Conservation (phyloP, 2,113 vertebrate species). For the Macaca mulatta region DNA sequence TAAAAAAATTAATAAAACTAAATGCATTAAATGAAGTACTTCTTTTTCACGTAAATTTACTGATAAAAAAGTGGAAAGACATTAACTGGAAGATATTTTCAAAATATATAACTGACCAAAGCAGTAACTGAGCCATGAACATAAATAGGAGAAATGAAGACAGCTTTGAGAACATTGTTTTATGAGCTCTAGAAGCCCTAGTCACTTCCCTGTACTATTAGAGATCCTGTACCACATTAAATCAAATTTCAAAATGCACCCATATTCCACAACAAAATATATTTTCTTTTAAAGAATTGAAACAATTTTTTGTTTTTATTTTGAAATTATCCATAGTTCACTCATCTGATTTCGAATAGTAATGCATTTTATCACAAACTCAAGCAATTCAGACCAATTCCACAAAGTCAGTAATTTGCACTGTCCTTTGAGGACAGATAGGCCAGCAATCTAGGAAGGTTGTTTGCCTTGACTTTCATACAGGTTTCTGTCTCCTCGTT, state of each 20-base stretch:
- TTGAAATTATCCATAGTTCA: not conserved
- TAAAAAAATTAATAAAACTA: not conserved
- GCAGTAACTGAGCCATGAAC: not conserved
- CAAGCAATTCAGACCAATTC: not conserved
- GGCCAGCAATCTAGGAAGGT: not conserved
- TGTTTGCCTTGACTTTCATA: not conserved
- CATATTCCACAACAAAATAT: not conserved
- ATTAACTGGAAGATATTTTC: slow-evolving; percentile 30
- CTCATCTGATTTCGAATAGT: not conserved
- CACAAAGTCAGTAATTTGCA: not conserved
- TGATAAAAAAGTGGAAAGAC: not conserved
- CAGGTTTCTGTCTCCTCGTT: not conserved
- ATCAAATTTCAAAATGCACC: not conserved
- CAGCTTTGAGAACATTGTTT: not conserved
- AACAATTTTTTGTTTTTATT: not conserved
- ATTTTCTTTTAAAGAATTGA: not conserved
- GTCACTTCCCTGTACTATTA: not conserved
- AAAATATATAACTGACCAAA: not conserved
- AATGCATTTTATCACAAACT: not conserved
- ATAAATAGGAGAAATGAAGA: not conserved
- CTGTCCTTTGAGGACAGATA: not conserved
- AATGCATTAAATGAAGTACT: not conserved
- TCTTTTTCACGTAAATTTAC: not conserved
- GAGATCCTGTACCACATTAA: not conserved
- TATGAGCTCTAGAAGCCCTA: not conserved